A percentile compares a stretch with the other conserved stretches of the same genome.
Conservation (phyloP, 2,888 invertebrate genomes). For the Teinopalpus imperialis region DNA sequence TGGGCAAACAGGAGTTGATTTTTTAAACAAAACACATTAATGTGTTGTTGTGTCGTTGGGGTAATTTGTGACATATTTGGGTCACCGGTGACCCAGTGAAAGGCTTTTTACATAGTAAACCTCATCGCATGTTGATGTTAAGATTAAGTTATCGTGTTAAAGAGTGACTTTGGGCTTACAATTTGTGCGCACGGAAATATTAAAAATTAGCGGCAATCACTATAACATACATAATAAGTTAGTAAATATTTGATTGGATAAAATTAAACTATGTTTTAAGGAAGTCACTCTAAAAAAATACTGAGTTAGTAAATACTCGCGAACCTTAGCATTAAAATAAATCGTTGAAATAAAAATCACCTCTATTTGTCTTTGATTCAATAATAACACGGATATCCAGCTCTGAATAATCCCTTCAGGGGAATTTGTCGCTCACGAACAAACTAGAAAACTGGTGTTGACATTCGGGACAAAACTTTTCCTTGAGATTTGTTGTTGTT, state of each 20-base stretch:
- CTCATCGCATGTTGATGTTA: conserved; percentile 23
- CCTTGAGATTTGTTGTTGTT: conserved; percentile 32
- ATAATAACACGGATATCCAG: conserved; percentile 25
- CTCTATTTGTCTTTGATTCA: conserved; percentile 24
- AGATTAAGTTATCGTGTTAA: conserved; percentile 23
- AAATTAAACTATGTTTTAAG: neutral
- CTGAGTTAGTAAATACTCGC: no score
- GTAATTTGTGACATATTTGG: conserved; percentile 24
- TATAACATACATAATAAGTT: neutral
- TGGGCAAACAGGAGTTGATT: conserved; percentile 21
- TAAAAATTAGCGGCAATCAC: conserved; percentile 8
- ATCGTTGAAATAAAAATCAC: no score
- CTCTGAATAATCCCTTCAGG: conserved; percentile 23
- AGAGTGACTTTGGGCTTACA: conserved; percentile 14
- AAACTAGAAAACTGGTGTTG: conserved; percentile 32
- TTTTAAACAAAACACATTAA: conserved; percentile 14
- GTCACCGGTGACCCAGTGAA: conserved; percentile 23
- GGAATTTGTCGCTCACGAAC: conserved; percentile 24
- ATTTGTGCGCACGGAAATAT: conserved; percentile 12
- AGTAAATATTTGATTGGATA: neutral
- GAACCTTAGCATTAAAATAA: no score
- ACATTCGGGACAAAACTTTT: conserved; percentile 33
- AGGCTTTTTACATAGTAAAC: conserved; percentile 15
- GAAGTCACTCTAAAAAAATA: no score
- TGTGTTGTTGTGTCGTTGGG: conserved; percentile 21